Base-by-base conservation (phyloP, 1,140 invertebrate genomes). In the Plectrocnemia conspersa region DNA sequence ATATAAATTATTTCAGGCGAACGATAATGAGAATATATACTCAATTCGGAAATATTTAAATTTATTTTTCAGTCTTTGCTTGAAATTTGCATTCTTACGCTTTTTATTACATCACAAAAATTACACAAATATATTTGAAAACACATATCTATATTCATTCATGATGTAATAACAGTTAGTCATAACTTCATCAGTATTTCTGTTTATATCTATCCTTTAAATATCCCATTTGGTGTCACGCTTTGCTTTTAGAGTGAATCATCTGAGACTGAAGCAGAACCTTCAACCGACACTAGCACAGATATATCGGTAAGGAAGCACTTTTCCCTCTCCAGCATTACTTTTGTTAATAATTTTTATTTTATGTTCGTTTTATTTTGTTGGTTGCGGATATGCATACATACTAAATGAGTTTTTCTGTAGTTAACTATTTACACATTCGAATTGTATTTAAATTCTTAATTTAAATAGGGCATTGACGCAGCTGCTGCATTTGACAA, bases 251-350 rank as follows among this genome's bases (percentile, higher is more conserved):
- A 80, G 77, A 78, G 76, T 59, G 77, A 79, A 64, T 79, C 77
- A 52, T 77, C 77, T 29, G 79, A 80, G 65, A 79, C 78, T 13
- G 78, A 80, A 50, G 78, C 77, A 10, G 79, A 79, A 66, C 70
- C 78, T 41, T 79, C 77, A 52, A 79, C 76, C 29, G 78, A 79
- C 67, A 78, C 74, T 59, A 79, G 78, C 68, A 78, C 78, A 40
- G 77, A 80, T 62, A 67, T 76, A 40, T 80, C 77, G 71, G 79
- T 80, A 70, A 79, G 77, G 73, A 35, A 36, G 6, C 15, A 7
- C 6, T 15, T 16, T 38, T 6, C 6, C 10, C 7, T 15, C 36
- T 38, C 7, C 16, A 7, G n/a, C 13, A 10, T 16, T 42, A 40
- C 16, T 7, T 10, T 11, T 11, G 16, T 11, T 40, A 16, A 7